phyloP scores from a whole-genome alignment of 1,140 invertebrate genomes.

The Sarcophaga peregrina region DNA sequence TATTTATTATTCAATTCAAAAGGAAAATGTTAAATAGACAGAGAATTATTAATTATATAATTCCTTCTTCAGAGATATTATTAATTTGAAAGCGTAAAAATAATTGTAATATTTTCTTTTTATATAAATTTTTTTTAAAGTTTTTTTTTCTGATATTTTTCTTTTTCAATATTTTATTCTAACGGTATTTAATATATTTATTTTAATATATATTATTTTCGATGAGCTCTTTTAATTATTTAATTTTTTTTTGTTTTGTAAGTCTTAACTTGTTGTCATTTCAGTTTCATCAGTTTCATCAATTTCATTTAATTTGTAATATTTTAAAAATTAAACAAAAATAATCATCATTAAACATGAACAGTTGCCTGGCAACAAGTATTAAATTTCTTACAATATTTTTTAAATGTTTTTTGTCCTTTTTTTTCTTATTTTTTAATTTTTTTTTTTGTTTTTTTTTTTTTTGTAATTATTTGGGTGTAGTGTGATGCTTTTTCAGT shows the following conservation, averaged over 20 bases:
- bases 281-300: not conserved
- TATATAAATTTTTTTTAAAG: not conserved
- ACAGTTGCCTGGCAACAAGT: conserved; percentile 31
- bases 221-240: not conserved
- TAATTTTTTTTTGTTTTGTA: conserved; percentile 8
- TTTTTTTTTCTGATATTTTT: not conserved
- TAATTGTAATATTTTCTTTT: not conserved
- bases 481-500: not conserved
- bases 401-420: not conserved
- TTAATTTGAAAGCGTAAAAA: not conserved
- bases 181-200: not conserved
- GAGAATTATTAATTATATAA: not conserved
- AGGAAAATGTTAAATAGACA: not conserved
- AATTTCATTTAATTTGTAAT: too few relatives aligned
- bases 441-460: not conserved
- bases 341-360: not conserved
- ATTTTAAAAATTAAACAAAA: too few relatives aligned
- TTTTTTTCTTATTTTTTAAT: conserved; percentile 23
- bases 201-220: not conserved
- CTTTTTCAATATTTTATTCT: too few relatives aligned
- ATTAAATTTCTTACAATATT: not conserved
- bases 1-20: not conserved
- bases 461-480: not conserved
- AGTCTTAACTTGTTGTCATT: conserved; percentile 38
- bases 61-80: not conserved